These are phyloP conservation scores for Phasianus colchicus DNA, from an alignment of 2,113 vertebrate species.

Conservation along the genomic window DNA sequence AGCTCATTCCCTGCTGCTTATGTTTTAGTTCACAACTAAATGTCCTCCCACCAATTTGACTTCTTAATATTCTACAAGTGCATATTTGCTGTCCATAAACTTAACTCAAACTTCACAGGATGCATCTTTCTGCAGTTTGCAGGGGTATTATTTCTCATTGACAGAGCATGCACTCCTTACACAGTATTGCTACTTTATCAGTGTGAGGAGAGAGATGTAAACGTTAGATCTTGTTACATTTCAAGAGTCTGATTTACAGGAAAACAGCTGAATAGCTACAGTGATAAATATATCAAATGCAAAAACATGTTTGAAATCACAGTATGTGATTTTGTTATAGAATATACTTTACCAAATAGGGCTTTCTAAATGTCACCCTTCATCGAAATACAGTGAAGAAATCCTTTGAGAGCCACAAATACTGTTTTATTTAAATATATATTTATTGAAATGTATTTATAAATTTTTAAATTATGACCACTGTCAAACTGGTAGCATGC, in stretches of 20 bases:
- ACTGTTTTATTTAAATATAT: neutral
- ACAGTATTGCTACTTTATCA: neutral
- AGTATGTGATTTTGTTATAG: neutral
- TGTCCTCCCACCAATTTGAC: neutral
- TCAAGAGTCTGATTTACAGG: neutral
- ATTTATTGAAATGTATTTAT: neutral
- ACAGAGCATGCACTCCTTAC: neutral
- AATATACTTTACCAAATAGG: neutral
- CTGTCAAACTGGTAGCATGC: neutral
- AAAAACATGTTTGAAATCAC: neutral
- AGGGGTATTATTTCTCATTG: neutral
- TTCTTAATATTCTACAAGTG: neutral
- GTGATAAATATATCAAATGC: neutral
- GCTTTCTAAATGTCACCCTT: neutral
- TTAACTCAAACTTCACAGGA: neutral
- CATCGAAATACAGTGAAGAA: neutral
- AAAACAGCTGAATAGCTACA: neutral
- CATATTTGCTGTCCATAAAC: neutral
- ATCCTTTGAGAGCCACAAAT: neutral
- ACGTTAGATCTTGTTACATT: neutral
- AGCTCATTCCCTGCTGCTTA: neutral
- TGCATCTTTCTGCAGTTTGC: neutral
- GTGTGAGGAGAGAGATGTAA: neutral
- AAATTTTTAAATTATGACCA: neutral
- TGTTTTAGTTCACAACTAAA: neutral